These are phyloP conservation scores for Atethmia centrago DNA, from an alignment of 2,888 invertebrate species.

Conservation along the genomic window DNA sequence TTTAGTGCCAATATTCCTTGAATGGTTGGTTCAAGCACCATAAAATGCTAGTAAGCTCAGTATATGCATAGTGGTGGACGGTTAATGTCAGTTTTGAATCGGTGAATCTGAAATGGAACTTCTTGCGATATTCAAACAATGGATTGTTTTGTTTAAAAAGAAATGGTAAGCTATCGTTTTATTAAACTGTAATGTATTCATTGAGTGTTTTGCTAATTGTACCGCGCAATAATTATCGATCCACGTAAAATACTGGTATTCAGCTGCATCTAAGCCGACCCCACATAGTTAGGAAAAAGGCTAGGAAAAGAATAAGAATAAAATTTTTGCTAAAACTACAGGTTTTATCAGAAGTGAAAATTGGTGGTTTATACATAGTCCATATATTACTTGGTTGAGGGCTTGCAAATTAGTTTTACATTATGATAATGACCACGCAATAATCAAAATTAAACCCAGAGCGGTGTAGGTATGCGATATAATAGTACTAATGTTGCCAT, in stretches of 20 bases:
- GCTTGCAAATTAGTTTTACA: neutral
- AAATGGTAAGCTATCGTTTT: slow-evolving; percentile 19
- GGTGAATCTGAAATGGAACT: neutral
- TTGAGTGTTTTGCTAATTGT: neutral
- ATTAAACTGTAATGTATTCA: neutral
- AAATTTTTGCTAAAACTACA: neutral
- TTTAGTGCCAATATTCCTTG: slow-evolving; percentile 23
- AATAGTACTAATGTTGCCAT: neutral
- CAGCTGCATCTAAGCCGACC: neutral
- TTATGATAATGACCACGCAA: too few relatives aligned
- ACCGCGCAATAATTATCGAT: neutral
- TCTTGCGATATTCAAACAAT: neutral
- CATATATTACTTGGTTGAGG: neutral
- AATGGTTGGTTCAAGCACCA: neutral
- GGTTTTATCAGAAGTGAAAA: neutral
- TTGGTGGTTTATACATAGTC: neutral
- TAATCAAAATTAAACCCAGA: neutral
- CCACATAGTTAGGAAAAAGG: neutral
- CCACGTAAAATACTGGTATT: neutral
- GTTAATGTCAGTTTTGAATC: neutral
- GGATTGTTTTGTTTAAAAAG: neutral
- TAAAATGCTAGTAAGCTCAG: slow-evolving; percentile 1
- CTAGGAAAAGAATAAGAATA: neutral
- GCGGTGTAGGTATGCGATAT: neutral
- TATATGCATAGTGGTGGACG: too few relatives aligned